These are phyloP conservation scores for Danio jaintianensis DNA, from an alignment of 2,797 vertebrate genomes.

Conservation along the genomic window DNA sequence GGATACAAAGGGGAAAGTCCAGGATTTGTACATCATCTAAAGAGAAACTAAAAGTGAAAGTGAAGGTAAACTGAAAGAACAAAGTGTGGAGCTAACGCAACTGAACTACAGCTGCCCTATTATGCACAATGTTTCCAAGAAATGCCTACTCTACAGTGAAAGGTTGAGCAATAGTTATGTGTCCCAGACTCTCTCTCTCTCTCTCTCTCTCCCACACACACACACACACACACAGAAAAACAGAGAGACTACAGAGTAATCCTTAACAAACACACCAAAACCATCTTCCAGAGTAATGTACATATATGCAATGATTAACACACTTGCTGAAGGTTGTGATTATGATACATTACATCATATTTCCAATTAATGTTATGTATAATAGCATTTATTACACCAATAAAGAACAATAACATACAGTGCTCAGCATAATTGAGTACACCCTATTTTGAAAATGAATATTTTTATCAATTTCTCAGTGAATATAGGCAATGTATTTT, in stretches of 20 bases:
- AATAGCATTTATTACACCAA: neutral
- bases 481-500: no score
- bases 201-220: neutral
- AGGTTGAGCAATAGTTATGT: conserved; percentile 15
- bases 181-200: conserved; percentile 46
- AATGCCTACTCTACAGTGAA: conserved; percentile 28
- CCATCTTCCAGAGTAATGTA: neutral
- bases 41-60: conserved; percentile 57
- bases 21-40: conserved; percentile 19
- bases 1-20: conserved; percentile 49
- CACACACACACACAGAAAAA: conserved; percentile 5
- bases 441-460: no score
- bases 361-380: neutral
- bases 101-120: neutral
- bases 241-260: conserved; percentile 9
- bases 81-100: neutral
- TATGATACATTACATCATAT: neutral
- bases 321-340: neutral
- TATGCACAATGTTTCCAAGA: conserved; percentile 44
- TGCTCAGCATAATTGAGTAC: no score
- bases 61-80: neutral
- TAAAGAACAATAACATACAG: neutral
- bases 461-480: no score
- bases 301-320: neutral
- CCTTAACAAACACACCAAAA: conserved; percentile 3